A percentile compares a stretch with the other conserved stretches of the same genome.
phyloP scores from a whole-genome alignment of 2,888 invertebrate genomes.

The Ormyrus labotus region DNA sequence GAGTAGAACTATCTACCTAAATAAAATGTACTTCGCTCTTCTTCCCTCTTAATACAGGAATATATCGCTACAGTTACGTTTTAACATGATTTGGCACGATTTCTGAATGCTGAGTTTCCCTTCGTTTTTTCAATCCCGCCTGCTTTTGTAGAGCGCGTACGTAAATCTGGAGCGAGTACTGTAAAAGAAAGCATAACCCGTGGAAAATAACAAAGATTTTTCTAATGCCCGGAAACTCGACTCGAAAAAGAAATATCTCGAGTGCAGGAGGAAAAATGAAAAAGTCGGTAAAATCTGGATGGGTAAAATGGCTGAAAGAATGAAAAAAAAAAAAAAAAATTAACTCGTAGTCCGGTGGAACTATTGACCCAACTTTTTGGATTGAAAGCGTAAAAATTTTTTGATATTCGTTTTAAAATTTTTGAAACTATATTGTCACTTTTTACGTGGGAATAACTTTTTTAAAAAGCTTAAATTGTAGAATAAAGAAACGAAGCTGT shows the following conservation, averaged over 20 bases:
- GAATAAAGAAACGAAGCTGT: no score
- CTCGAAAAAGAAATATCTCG: slow-evolving; percentile 17
- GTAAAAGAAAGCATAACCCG: not conserved
- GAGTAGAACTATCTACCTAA: not conserved
- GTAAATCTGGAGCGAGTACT: slow-evolving; percentile 11
- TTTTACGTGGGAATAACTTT: not conserved
- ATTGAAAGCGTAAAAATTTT: not conserved
- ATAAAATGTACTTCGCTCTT: not conserved
- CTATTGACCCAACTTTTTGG: slow-evolving; percentile 1
- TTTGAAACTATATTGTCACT: not conserved
- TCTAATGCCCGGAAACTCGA: slow-evolving; percentile 12
- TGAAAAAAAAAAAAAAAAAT: not conserved
- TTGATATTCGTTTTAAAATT: not conserved
- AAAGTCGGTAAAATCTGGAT: not conserved
- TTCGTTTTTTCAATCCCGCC: not conserved
- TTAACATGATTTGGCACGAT: not conserved
- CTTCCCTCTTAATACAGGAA: no score
- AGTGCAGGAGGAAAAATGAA: not conserved
- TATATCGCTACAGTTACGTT: no score
- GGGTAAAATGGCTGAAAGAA: not conserved
- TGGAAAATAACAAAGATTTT: slow-evolving; percentile 23
- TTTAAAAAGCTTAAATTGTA: no score
- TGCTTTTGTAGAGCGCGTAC: not conserved
- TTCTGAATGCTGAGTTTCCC: not conserved
- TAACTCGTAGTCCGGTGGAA: not conserved